Conservation (phyloP, 2,888 invertebrate species). For the Litoditis marina region DNA sequence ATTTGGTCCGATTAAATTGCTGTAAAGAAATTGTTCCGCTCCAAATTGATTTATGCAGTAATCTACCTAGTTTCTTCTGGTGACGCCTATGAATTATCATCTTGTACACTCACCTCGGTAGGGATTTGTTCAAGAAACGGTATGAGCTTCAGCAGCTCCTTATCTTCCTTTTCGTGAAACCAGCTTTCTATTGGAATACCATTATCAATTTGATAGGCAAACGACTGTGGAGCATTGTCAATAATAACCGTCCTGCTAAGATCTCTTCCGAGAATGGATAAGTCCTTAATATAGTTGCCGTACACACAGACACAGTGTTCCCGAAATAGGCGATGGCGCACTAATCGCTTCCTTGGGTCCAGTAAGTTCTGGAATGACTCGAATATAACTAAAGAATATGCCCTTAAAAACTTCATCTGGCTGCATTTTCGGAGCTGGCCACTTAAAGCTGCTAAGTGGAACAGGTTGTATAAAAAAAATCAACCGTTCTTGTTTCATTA, state of each 20-base stretch:
- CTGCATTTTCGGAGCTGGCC: background rate
- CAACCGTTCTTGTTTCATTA: too few species aligned
- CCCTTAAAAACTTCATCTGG: background rate
- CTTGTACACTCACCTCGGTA: slow-evolving; percentile 16
- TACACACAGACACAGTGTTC: slow-evolving; percentile 92
- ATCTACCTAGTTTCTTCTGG: slow-evolving; percentile 2
- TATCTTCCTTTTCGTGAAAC: slow-evolving; percentile 86
- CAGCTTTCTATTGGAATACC: slow-evolving; percentile 95
- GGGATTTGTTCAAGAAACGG: slow-evolving; percentile 77
- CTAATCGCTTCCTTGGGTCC: slow-evolving; percentile 82
- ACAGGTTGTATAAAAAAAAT: too few species aligned
- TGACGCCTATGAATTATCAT: too few species aligned
- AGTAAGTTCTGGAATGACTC: slow-evolving; percentile 71
- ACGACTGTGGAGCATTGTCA: slow-evolving; percentile 83
- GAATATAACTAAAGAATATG: too few species aligned
- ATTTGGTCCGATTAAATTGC: too few species aligned
- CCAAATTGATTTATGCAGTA: too few species aligned
- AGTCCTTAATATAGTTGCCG: slow-evolving; percentile 92
- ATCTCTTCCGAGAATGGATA: slow-evolving; percentile 86
- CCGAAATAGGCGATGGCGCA: slow-evolving; percentile 82
- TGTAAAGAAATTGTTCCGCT: too few species aligned
- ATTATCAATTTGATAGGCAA: slow-evolving; percentile 87
- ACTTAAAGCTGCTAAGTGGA: too few species aligned
- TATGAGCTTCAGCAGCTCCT: slow-evolving; percentile 82
- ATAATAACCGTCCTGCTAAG: slow-evolving; percentile 82